Percentiles rank a stretch among this genome's conserved stretches.
These are phyloP conservation scores for Hyperoplus lanceolatus DNA, from an alignment of 2,797 vertebrate genomes.

Conservation along the genomic window DNA sequence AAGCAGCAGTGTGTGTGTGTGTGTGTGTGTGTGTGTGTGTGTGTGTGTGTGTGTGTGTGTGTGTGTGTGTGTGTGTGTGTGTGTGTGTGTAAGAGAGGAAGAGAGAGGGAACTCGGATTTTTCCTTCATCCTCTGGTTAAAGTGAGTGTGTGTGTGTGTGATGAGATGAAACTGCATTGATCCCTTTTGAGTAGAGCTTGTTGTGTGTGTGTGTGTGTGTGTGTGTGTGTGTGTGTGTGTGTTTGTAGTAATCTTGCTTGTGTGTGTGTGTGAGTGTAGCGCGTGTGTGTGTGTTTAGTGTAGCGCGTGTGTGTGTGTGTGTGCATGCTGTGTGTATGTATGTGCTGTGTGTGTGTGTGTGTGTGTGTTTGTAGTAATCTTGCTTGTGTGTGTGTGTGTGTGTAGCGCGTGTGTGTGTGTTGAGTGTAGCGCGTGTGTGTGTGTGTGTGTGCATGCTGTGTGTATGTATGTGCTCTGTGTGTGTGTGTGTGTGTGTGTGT, in stretches of 20 bases:
- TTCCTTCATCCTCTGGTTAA: slow-evolving; percentile 1
- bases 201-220: not conserved
- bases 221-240: not conserved
- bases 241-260: too few relatives aligned
- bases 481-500: not conserved
- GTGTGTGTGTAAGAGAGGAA: not conserved
- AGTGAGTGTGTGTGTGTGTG: not conserved
- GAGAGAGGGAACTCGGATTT: not conserved
- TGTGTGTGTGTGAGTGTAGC: not conserved
- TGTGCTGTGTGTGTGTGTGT: not conserved
- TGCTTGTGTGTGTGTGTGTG: not conserved
- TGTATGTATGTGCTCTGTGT: slow-evolving; percentile 4
- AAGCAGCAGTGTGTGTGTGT: too few relatives aligned
- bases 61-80: too few relatives aligned
- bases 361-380: not conserved
- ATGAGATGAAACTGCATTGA: slow-evolving; percentile 13
- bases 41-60: not conserved
- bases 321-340: too few relatives aligned
- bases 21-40: not conserved
- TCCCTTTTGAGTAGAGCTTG: not conserved
- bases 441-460: not conserved
- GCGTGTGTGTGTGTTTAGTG: not conserved
- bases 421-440: too few relatives aligned
- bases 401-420: not conserved
- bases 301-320: not conserved